Evolutionary conservation across 2,888 invertebrate species (phyloP), one percentile per base, ranked within the genome.

Genomic region (Cerastis leucographa): DNA sequence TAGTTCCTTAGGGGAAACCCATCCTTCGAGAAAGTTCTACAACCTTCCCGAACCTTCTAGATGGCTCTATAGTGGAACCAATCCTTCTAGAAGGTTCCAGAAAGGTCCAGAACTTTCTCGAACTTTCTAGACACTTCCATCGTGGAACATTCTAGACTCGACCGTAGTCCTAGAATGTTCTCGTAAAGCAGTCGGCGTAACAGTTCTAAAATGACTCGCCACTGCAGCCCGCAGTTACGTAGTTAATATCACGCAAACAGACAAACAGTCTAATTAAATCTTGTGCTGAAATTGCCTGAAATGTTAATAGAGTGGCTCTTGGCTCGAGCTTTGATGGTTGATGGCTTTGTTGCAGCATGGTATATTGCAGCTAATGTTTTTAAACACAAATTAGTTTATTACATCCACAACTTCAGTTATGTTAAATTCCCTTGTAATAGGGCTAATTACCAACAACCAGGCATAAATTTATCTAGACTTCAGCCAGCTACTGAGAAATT

Each of bases 191-290:
- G n/a, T n/a, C n/a, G n/a, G n/a, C n/a, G n/a, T n/a, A n/a, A n/a
- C n/a, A n/a, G n/a, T n/a, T n/a, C 2, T 54, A 56, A 72, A 70
- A 72, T 75, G 56, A 81, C 42, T 61, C 51, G n/a, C 44, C 19
- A 25, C 46, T 44, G 51, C 44, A 12, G 44, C 25, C 25, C 62
- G 11, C 61, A 67, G 49, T 66, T 71, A 44, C 4, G 69, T 62
- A 66, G 71, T 75, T 75, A 83, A 69, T 78, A 83, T 62, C 46
- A 44, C 51, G 72, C 80, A 69, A 78, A 74, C 71, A 74, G 67
- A 81, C 81, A 76, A 76, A 70, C 71, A 56, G 64, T 51, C 42
- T 79, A 71, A 83, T 83, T 83, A 83, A 74, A 74, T 83, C 78
- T 64, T 19, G 49, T 29, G n/a, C 51, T 73, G 61, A 72, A 82